Conservation (phyloP, 1,140 invertebrate species). For the Drosophila pectinifera region DNA sequence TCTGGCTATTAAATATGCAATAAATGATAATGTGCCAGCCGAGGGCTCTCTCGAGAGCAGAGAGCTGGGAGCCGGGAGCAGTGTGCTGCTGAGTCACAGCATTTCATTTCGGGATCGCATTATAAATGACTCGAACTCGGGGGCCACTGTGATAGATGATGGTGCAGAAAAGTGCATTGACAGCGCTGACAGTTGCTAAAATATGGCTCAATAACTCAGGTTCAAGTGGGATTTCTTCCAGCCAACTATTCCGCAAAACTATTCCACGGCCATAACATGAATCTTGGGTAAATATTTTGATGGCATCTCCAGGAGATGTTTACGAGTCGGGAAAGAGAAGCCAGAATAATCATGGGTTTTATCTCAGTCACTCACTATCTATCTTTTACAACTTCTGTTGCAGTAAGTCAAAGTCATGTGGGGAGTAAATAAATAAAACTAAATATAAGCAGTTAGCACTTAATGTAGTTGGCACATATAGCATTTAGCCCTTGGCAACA, state of each 20-base stretch:
- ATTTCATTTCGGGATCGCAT: conserved; percentile 13
- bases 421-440: conserved; percentile 26
- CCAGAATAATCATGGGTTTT: conserved; percentile 19
- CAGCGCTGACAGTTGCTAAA: conserved; percentile 20
- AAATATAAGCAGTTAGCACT: conserved; percentile 29
- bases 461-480: conserved; percentile 8
- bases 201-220: conserved; percentile 29
- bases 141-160: conserved; percentile 23
- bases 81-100: conserved; percentile 27
- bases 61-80: not conserved
- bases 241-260: conserved; percentile 9
- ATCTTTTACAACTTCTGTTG: conserved; percentile 5
- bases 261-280: conserved; percentile 3
- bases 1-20: conserved; percentile 41
- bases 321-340: conserved; percentile 10
- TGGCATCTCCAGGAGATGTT: conserved; percentile 17
- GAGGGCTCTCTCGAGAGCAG: not conserved
- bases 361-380: conserved; percentile 30
- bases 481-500: conserved; percentile 6
- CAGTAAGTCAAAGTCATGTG: conserved; percentile 7
- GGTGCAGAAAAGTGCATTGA: conserved; percentile 25
- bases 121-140: conserved; percentile 20
- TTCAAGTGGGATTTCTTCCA: conserved; percentile 3
- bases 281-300: conserved; percentile 25
- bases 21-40: conserved; percentile 24